Evolutionary conservation across 2,797 vertebrate species (phyloP).

Genomic region (Tragopan temminckii): DNA sequence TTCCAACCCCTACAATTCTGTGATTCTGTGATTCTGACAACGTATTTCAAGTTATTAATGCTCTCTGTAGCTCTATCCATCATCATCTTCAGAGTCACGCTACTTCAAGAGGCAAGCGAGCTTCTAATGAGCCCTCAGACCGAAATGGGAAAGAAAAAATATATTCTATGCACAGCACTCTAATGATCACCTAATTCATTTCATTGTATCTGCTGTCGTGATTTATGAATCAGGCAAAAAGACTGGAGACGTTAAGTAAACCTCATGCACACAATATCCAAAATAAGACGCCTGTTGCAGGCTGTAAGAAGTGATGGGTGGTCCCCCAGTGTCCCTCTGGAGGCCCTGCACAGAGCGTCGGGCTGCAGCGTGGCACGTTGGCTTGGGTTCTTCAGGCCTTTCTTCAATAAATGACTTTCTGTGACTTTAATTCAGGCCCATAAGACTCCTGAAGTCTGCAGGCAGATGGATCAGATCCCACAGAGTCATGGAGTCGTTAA

Average conservation of each 20-base stretch:
- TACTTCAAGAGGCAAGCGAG: constrained; percentile 60
- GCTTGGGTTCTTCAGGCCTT: rapidly evolving
- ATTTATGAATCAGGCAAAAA: constrained; percentile 65
- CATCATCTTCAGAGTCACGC: constrained; percentile 65
- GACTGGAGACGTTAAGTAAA: not conserved
- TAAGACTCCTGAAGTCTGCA: not conserved
- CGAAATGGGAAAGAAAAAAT: constrained; percentile 34
- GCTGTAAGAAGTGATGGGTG: not conserved
- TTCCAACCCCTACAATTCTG: no score
- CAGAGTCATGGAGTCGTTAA: not conserved
- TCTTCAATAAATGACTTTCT: not conserved
- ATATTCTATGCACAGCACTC: not conserved
- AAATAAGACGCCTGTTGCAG: not conserved
- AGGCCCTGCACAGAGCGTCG: not conserved
- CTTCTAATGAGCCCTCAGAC: constrained; percentile 75
- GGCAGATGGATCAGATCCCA: not conserved
- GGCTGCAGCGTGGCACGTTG: not conserved
- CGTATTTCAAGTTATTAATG: constrained; percentile 60
- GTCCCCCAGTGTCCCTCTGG: constrained; percentile 13
- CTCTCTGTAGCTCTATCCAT: constrained; percentile 65
- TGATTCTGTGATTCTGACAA: constrained; percentile 46
- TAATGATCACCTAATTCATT: constrained; percentile 69
- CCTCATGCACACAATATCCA: not conserved
- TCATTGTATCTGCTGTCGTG: constrained; percentile 32
- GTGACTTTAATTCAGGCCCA: not conserved